Evolutionary conservation across 2,888 invertebrate genomes (phyloP).

Genomic region (Xanthia icteritia): DNA sequence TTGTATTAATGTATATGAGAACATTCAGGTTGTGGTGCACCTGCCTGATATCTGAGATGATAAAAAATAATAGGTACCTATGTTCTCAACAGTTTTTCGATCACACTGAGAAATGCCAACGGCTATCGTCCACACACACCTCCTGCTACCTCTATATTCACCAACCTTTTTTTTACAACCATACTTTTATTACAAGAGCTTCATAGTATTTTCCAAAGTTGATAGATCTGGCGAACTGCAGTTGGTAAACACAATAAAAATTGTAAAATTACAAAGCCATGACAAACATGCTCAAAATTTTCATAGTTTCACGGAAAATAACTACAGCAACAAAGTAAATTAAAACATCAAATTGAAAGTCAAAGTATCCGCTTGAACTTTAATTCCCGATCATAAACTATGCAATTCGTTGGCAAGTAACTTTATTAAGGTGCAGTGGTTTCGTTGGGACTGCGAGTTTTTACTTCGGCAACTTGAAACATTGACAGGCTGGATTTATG

Average conservation of each 20-base stretch:
- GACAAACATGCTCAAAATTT: slow-evolving; percentile 15
- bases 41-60: slow-evolving; percentile 37
- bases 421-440: slow-evolving; percentile 67
- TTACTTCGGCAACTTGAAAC: slow-evolving; percentile 78
- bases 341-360: slow-evolving; percentile 63
- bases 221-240: not conserved
- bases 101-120: slow-evolving; percentile 39
- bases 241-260: no score
- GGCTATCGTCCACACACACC: slow-evolving; percentile 34
- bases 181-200: slow-evolving; percentile 14
- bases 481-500: slow-evolving; percentile 82
- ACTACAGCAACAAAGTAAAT: slow-evolving; percentile 53
- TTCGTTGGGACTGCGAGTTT: slow-evolving; percentile 70
- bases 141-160: slow-evolving; percentile 13
- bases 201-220: not conserved
- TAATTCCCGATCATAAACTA: slow-evolving; percentile 62
- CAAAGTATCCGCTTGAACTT: slow-evolving; percentile 61
- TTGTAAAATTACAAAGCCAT: slow-evolving; percentile 13
- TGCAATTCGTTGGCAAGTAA: slow-evolving; percentile 60
- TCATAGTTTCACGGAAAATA: slow-evolving; percentile 37
- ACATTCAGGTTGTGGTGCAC: slow-evolving; percentile 26
- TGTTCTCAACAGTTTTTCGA: slow-evolving; percentile 36
- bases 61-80: slow-evolving; percentile 47
- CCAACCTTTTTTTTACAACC: slow-evolving; percentile 13
- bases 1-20: slow-evolving; percentile 38